Conservation (phyloP, 2,113 vertebrate genomes). For the Chiloscyllium plagiosum region DNA sequence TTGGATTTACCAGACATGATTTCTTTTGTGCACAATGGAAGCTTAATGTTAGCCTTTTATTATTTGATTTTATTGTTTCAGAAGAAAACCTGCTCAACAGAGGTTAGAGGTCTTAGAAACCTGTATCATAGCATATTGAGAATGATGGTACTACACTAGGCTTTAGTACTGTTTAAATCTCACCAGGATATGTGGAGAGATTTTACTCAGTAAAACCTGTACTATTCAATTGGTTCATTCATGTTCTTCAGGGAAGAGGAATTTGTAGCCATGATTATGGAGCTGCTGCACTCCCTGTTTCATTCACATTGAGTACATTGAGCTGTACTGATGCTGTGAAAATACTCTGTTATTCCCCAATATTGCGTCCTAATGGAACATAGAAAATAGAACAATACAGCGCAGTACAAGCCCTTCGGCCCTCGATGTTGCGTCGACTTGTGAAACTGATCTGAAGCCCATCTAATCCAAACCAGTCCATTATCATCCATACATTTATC, state of each 20-base stretch:
- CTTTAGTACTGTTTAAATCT: neutral
- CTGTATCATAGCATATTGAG: neutral
- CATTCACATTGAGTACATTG: neutral
- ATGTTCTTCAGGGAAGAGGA: neutral
- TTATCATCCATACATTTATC: too few species aligned
- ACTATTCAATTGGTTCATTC: neutral
- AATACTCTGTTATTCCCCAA: neutral
- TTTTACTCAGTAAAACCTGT: neutral
- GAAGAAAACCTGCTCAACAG: neutral
- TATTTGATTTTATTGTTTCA: neutral
- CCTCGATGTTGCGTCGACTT: too few species aligned
- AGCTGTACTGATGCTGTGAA: neutral
- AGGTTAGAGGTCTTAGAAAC: neutral
- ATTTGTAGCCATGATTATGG: neutral
- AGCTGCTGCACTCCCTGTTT: neutral
- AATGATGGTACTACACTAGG: neutral
- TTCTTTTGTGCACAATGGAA: neutral
- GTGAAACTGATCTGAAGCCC: too few species aligned
- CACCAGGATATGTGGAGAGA: neutral
- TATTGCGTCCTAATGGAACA: neutral
- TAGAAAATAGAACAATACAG: too few species aligned
- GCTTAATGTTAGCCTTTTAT: neutral
- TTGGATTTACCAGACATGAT: too few species aligned
- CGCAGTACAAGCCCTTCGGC: too few species aligned
- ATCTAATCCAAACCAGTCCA: too few species aligned